Evolutionary conservation across 2,113 vertebrate species (phyloP), one percentile per base, ranked within the genome.

Genomic region (Cygnus buccinator): DNA sequence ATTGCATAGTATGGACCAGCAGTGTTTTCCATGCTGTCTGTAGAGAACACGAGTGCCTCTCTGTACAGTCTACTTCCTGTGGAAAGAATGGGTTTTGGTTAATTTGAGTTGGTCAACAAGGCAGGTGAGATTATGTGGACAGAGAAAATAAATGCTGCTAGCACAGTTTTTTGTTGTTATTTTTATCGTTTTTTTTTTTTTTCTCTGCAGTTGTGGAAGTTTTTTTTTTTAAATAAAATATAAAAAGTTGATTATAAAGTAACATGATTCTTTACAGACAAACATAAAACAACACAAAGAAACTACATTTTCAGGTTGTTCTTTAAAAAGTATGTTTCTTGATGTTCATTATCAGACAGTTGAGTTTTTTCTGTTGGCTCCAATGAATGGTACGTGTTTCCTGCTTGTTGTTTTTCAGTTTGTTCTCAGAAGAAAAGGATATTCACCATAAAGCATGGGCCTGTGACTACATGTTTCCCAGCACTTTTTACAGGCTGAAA

Each of bases 1-100:
- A 95, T 97, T 97, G 97, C 97, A 96, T 94, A 97, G 97, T 96
- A 95, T 98, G 98, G 98, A 98, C 97, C 97, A 7, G 96, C 70
- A 87, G 91, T 83, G 84, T 98, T 98, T 98, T 97, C 96, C 77
- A 81, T 43, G 35, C 91, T 95, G 91, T 94, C 92, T 94, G 91
- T 89, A 88, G 94, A 97, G 95, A 65, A 72, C 93, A 97, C n/a
- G 80, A 97, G 80, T 95, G 91, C 96, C 90, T 97, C 97, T 97
- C 95, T 94, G 37, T 94, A 76, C 91, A 95, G 88, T 46, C 93
- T 63, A 48, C 79, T 97, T 97, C 93, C 87, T 84, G 82, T 96
- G 87, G 94, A 97, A 98, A 97, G 97, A 97, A 97, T 94, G 84
- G 91, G 41, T 81, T 96, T 96, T 94, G 94, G 93, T 61, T 90